A percentile compares a stretch with the other conserved stretches of the same genome.
Evolutionary conservation across 2,888 invertebrate genomes (phyloP).

Genomic region (Diachrysia chrysitis): DNA sequence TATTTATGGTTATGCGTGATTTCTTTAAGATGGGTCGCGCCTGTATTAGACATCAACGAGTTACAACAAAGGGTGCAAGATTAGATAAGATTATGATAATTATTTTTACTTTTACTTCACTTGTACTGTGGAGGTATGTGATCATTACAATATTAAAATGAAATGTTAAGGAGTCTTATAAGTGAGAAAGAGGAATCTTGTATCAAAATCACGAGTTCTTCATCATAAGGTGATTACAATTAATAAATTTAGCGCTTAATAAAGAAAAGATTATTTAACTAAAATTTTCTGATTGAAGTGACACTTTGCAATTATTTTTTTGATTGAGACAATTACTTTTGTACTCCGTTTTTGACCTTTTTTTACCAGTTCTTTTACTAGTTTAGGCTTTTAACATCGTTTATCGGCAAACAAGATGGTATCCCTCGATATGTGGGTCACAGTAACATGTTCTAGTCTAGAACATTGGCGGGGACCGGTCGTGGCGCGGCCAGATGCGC

Average conservation of each 20-base stretch:
- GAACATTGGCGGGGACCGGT: constrained; percentile 38
- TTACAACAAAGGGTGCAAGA: background rate
- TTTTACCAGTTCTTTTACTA: background rate
- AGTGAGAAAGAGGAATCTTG: no score
- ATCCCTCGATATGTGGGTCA: constrained; percentile 50
- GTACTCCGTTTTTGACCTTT: no score
- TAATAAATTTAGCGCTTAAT: no score
- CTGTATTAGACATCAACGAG: constrained; percentile 60
- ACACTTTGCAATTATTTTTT: no score
- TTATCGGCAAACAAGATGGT: background rate
- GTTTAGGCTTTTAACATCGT: background rate
- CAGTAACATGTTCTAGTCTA: constrained; percentile 52
- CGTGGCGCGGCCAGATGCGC: constrained; percentile 59
- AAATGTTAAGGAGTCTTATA: no score
- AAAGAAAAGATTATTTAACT: no score
- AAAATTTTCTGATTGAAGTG: no score
- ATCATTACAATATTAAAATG: background rate
- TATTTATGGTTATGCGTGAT: constrained; percentile 10
- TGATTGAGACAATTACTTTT: no score
- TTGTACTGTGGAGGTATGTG: background rate
- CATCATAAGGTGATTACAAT: no score
- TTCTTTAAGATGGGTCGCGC: background rate
- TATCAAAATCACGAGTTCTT: no score
- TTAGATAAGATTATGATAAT: background rate
- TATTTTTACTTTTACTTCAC: background rate